Conservation (phyloP, 2,113 vertebrate species). For the Myanophis thanlyinensis region DNA sequence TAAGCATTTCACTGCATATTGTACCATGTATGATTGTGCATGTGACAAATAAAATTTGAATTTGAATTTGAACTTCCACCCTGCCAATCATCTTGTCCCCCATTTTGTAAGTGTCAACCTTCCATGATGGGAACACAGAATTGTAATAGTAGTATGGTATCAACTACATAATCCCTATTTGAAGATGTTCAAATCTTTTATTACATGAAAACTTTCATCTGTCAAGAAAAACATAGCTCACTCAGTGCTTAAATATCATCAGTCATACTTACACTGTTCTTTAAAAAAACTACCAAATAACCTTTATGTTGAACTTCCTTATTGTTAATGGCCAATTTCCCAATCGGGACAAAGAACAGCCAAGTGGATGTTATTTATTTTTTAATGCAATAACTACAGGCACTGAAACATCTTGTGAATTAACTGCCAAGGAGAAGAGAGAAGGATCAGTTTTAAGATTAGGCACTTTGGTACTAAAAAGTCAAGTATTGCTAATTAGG, state of each 20-base stretch:
- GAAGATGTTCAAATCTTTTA: constrained; percentile 3
- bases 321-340: not conserved
- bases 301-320: not conserved
- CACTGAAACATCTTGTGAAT: constrained; percentile 30
- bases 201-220: not conserved
- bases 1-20: too few relatives aligned
- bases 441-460: constrained; percentile 41
- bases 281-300: not conserved
- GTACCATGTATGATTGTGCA: too few relatives aligned
- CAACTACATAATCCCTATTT: not conserved
- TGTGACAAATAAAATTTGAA: too few relatives aligned
- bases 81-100: not conserved
- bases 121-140: not conserved
- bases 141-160: not conserved
- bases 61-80: not conserved
- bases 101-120: not conserved
- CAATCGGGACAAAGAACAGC: not conserved
- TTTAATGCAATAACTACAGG: constrained; percentile 28
- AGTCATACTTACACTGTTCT: not conserved
- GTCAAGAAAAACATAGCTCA: not conserved
- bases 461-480: constrained; percentile 50
- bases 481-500: constrained; percentile 61
- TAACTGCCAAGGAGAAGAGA: constrained; percentile 35
- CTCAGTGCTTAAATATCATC: not conserved
- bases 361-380: not conserved